A percentile compares a stretch with the other conserved stretches of the same genome.
These are phyloP conservation scores for Bubalus kerabau DNA, from an alignment of 2,113 vertebrate genomes.

Conservation along the genomic window DNA sequence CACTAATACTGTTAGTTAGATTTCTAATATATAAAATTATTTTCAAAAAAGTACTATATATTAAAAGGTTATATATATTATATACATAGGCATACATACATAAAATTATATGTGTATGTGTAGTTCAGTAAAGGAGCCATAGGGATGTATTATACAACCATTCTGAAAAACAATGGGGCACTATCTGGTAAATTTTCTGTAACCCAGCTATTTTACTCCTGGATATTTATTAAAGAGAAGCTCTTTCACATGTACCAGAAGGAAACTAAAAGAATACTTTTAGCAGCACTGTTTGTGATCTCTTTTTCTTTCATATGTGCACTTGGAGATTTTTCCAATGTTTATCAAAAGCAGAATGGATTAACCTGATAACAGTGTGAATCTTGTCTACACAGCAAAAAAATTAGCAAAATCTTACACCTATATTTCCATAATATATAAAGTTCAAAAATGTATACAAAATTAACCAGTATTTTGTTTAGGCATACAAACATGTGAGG, in stretches of 20 bases:
- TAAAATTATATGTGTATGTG: background rate
- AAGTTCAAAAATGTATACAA: background rate
- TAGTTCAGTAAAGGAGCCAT: background rate
- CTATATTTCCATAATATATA: background rate
- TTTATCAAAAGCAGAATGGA: background rate
- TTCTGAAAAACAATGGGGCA: background rate
- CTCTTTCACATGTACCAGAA: background rate
- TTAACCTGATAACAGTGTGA: background rate
- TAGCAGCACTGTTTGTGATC: background rate
- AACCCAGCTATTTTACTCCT: background rate
- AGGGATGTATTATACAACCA: background rate
- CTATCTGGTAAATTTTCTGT: background rate
- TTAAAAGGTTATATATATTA: background rate
- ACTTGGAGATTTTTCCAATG: background rate
- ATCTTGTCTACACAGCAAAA: background rate
- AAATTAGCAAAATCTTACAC: background rate
- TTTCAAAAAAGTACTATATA: background rate
- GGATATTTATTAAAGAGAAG: background rate
- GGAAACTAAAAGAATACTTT: background rate
- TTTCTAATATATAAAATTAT: conserved; percentile 4
- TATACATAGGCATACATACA: background rate
- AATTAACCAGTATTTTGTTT: background rate
- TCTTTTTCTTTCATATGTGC: background rate
- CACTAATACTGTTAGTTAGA: conserved; percentile 19
- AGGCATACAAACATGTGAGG: background rate